Evolutionary conservation across 2,888 invertebrate species (phyloP).

Genomic region (Craniophora ligustri): DNA sequence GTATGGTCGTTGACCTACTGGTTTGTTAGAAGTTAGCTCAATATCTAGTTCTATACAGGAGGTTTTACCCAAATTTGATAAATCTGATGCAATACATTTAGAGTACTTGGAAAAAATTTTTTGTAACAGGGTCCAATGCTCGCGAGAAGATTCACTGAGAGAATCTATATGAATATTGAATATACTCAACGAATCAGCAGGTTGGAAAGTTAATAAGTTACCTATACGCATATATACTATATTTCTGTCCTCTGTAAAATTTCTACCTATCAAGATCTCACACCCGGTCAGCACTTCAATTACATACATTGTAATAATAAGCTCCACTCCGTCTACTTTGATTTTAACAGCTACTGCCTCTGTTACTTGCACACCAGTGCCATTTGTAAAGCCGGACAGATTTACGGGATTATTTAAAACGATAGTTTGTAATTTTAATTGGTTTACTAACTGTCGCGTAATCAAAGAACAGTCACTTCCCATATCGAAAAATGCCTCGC

Average conservation of each 20-base stretch:
- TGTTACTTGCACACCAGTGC: conserved; percentile 1
- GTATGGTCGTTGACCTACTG: no score
- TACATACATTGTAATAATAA: background rate
- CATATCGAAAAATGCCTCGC: conserved; percentile 4
- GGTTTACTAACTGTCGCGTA: background rate
- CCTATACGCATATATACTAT: conserved; percentile 6
- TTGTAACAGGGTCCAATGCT: no score
- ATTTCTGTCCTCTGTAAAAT: conserved; percentile 4
- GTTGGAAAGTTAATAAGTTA: background rate
- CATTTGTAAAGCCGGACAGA: conserved; percentile 3
- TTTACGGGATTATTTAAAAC: background rate
- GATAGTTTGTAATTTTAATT: background rate
- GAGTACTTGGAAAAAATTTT: conserved; percentile 7
- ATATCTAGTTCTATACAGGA: conserved; percentile 10
- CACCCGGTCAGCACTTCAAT: background rate
- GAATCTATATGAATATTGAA: no score
- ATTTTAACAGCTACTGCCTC: background rate
- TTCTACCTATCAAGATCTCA: conserved; percentile 6
- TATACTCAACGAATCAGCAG: no score
- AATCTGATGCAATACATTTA: background rate
- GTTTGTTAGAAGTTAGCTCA: conserved; percentile 1
- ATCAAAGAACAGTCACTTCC: conserved; percentile 10
- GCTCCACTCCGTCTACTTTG: conserved; percentile 4
- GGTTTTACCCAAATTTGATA: conserved; percentile 3
- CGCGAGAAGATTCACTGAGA: no score